Evolutionary conservation across 2,888 invertebrate genomes (phyloP).

Genomic region (Drosophila emarginata): DNA sequence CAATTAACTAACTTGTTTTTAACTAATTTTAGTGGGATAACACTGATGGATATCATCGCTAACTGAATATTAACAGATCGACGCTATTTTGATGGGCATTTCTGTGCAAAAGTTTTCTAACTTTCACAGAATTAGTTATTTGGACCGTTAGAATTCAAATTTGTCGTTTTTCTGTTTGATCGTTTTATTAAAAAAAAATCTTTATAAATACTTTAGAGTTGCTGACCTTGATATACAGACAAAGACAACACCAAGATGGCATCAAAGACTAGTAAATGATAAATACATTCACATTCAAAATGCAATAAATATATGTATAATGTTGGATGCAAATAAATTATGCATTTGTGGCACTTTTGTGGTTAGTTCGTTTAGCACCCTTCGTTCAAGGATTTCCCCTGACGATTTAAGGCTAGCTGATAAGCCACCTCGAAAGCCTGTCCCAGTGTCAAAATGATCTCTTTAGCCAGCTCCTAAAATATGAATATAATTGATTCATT

Average conservation of each 20-base stretch:
- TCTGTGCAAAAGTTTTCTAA: too few species aligned
- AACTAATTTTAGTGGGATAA: too few species aligned
- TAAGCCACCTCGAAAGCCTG: conserved; percentile 99
- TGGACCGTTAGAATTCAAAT: not conserved
- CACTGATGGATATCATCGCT: too few species aligned
- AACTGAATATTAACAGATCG: too few species aligned
- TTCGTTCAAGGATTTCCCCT: conserved; percentile 41
- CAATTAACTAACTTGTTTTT: too few species aligned
- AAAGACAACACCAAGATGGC: conserved; percentile 62
- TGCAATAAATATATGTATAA: conserved; percentile 43
- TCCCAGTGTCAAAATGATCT: conserved; percentile 97
- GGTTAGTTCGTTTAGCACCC: conserved; percentile 39
- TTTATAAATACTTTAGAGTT: conserved; percentile 51
- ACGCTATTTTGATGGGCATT: too few species aligned
- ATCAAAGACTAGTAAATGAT: conserved; percentile 67
- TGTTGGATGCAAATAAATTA: conserved; percentile 23
- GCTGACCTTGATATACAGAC: conserved; percentile 29
- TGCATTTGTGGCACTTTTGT: conserved; percentile 51
- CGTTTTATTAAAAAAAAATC: conserved; percentile 24
- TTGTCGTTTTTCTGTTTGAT: not conserved
- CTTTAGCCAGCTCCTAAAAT: conserved; percentile 95
- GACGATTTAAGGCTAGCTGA: conserved; percentile 90
- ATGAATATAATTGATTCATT: not conserved
- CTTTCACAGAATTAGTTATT: not conserved
- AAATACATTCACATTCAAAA: conserved; percentile 50